phyloP scores from a whole-genome alignment of 2,888 invertebrate species.

The Drosophila kambysellisi region DNA sequence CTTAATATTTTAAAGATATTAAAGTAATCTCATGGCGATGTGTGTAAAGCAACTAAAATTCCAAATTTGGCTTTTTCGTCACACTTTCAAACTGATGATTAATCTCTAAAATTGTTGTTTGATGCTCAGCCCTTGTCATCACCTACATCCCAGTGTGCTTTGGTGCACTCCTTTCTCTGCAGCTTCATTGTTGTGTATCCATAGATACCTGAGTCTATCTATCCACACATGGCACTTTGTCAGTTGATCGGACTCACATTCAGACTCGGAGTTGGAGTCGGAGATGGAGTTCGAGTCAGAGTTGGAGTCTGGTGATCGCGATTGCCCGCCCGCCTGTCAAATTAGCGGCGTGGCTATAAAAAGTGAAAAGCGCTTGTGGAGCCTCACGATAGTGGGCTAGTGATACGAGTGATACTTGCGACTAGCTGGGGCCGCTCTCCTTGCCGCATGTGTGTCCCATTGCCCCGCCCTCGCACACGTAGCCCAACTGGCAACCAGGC shows the following conservation, averaged over 20 bases:
- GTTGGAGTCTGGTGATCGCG: conserved; percentile 62
- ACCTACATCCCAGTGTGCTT: conserved; percentile 46
- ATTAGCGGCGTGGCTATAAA: conserved; percentile 75
- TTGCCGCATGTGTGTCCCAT: conserved; percentile 17
- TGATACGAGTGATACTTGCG: conserved; percentile 40
- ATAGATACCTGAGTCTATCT: conserved; percentile 45
- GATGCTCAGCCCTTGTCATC: conserved; percentile 4
- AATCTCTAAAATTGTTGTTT: background rate
- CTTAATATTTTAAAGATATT: background rate
- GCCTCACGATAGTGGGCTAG: conserved; percentile 23
- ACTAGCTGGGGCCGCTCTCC: conserved; percentile 15
- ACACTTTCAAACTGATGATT: background rate
- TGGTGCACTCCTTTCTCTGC: conserved; percentile 27
- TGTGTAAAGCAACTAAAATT: background rate
- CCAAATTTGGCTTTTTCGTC: too few relatives aligned
- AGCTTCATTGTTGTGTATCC: conserved; percentile 8
- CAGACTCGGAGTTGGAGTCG: conserved; percentile 19
- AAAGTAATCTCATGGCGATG: too few relatives aligned
- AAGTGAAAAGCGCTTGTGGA: conserved; percentile 71
- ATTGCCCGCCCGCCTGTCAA: conserved; percentile 78
- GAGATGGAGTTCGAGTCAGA: conserved; percentile 16
- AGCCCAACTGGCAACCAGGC: conserved; percentile 19
- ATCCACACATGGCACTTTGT: conserved; percentile 55
- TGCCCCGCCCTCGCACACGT: conserved; percentile 53
- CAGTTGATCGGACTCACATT: conserved; percentile 28